Percentiles rank a stretch among this genome's conserved stretches.
Evolutionary conservation across 2,888 invertebrate species (phyloP).

Genomic region (Vannuccia rotundouncinata): DNA sequence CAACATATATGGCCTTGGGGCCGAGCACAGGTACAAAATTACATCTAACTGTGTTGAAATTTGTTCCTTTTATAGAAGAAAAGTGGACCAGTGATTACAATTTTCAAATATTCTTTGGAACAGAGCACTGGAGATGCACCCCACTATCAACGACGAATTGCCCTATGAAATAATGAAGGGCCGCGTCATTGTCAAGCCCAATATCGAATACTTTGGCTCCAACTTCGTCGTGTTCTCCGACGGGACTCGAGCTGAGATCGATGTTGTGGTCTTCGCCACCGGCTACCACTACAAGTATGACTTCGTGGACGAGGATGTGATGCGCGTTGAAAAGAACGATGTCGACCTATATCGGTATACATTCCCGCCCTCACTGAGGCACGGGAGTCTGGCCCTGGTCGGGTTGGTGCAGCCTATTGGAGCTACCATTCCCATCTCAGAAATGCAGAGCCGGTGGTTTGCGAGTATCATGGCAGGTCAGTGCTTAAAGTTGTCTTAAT

Average conservation of each 20-base stretch:
- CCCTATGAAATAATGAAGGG: conserved; percentile 57
- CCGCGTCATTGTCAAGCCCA: conserved; percentile 48
- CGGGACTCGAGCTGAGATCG: conserved; percentile 46
- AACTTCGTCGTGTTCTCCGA: conserved; percentile 49
- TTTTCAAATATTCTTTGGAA: not conserved
- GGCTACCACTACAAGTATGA: conserved; percentile 56
- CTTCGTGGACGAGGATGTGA: conserved; percentile 47
- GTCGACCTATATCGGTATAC: conserved; percentile 56
- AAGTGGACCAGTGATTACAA: not conserved
- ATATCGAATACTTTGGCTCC: conserved; percentile 47
- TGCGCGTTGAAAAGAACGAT: conserved; percentile 47
- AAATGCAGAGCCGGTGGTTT: conserved; percentile 55
- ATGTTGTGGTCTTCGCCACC: conserved; percentile 55
- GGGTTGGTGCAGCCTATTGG: conserved; percentile 58
- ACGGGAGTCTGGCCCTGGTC: conserved; percentile 51
- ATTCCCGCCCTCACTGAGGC: conserved; percentile 51
- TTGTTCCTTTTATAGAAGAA: not conserved
- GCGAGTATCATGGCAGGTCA: conserved; percentile 47
- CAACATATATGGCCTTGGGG: conserved; percentile 46
- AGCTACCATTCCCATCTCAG: conserved; percentile 57
- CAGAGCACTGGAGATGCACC: conserved; percentile 50
- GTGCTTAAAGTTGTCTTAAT: no score
- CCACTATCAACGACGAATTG: conserved; percentile 58
- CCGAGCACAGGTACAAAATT: conserved; percentile 47
- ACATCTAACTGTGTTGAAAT: not conserved